Evolutionary conservation across 2,888 invertebrate species (phyloP).

Genomic region (Idaea dimidiata): DNA sequence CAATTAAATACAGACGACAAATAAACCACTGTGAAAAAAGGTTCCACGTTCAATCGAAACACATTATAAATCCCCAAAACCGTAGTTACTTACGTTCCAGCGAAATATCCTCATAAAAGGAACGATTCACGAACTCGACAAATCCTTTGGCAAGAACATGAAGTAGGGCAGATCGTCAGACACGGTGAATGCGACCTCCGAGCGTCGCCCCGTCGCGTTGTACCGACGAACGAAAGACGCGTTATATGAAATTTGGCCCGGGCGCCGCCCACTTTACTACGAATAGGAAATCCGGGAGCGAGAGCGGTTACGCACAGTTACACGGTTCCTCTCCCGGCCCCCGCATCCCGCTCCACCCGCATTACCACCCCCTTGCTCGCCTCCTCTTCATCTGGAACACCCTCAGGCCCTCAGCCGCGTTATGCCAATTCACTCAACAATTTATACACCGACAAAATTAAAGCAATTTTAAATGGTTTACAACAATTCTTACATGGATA

Average conservation of each 20-base stretch:
- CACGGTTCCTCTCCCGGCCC: constrained; percentile 71
- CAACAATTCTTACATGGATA: constrained; percentile 56
- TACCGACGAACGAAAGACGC: constrained; percentile 72
- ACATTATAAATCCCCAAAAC: constrained; percentile 72
- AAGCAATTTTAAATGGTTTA: constrained; percentile 73
- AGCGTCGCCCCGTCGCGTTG: constrained; percentile 54
- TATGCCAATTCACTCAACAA: constrained; percentile 75
- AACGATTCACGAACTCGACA: constrained; percentile 75
- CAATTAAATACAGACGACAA: constrained; percentile 38
- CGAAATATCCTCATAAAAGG: constrained; percentile 73
- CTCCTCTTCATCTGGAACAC: constrained; percentile 34
- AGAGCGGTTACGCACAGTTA: constrained; percentile 79
- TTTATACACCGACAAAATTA: constrained; percentile 78
- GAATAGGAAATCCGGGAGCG: constrained; percentile 80
- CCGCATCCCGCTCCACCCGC: constrained; percentile 36
- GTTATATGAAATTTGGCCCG: constrained; percentile 74
- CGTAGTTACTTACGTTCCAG: constrained; percentile 69
- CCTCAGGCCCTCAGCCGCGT: constrained; percentile 56
- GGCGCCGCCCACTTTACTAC: constrained; percentile 79
- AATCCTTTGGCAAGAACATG: constrained; percentile 78
- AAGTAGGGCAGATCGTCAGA: constrained; percentile 77
- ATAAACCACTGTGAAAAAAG: constrained; percentile 38
- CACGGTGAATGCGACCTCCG: constrained; percentile 73
- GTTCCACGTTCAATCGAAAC: constrained; percentile 56
- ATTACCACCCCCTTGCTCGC: constrained; percentile 36